Evolutionary conservation across 2,888 invertebrate genomes (phyloP), one percentile per base, ranked within the genome.

Genomic region (Tenthredo notha): DNA sequence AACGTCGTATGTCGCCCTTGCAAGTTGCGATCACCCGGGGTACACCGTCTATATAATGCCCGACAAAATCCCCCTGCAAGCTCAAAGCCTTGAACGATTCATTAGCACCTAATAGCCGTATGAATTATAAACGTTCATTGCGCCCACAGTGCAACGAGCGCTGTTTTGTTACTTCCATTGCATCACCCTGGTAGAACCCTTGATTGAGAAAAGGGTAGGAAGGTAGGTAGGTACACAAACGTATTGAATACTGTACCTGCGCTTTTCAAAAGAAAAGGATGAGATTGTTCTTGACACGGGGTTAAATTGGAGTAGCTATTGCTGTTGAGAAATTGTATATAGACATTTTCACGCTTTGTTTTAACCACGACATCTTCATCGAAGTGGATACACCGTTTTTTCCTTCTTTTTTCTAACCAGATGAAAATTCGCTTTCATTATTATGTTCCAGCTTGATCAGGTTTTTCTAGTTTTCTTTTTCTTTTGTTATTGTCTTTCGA

Each of bases 41-140:
- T 61, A 65, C 47, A 50, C 47, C 47, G 67, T 25, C 67, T 12
- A 29, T 18, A 43, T 37, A 29, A 37, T 47, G 10, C 58, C 58
- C 80, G 4, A 61, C 61, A 21, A 37, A 37, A n/a, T 21, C 37
- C 83, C 67, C 21, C 40, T 33, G 67, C 50, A 47, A 29, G 43
- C 70, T 83, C 83, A 61, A 21, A 61, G 43, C 67, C 67, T 47
- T 67, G 29, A 65, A 83, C 67, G 83, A 43, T 83, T 83, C 83
- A 50, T 83, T 67, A 83, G 67, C 65, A 67, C 67, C 67, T 70
- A 83, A 83, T 83, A 50, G 50, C 67, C 67, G 50, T 67, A 70
- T 70, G 70, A 47, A 67, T 67, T 33, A 67, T 70, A 10, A 47
- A 83, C 33, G 83, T 61, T 83, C 33, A 25, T 61, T 40, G 37